These are phyloP conservation scores for Apodemia zela DNA, from an alignment of 2,888 invertebrate species.

Conservation along the genomic window DNA sequence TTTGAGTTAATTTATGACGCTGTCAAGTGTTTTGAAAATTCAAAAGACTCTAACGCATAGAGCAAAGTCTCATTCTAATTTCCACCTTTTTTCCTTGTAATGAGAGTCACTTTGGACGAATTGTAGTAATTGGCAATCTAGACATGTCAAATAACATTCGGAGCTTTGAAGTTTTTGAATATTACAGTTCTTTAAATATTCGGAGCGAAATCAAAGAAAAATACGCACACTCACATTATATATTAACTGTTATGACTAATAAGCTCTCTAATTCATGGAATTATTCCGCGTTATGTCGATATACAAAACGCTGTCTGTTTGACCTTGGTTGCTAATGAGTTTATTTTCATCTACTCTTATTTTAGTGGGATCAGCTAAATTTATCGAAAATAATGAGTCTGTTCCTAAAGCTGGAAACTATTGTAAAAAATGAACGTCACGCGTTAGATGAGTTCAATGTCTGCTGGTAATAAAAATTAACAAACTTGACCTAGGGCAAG, in stretches of 20 bases:
- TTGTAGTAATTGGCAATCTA: not conserved
- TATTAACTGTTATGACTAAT: not conserved
- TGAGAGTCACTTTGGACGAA: not conserved
- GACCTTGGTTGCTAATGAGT: not conserved
- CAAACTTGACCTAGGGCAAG: constrained; percentile 3
- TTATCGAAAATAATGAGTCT: not conserved
- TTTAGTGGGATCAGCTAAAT: not conserved
- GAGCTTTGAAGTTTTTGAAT: not conserved
- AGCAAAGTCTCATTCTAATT: not conserved
- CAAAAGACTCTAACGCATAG: no score
- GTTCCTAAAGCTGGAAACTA: not conserved
- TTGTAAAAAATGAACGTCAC: not conserved
- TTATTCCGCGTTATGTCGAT: not conserved
- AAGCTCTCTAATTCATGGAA: not conserved
- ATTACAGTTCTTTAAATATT: not conserved
- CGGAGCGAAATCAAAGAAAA: not conserved
- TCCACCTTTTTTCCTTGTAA: not conserved
- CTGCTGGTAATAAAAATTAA: constrained; percentile 2
- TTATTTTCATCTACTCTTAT: not conserved
- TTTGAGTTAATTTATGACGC: no score
- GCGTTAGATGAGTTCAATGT: not conserved
- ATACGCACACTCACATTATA: not conserved
- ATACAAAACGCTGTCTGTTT: not conserved
- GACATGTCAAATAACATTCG: not conserved
- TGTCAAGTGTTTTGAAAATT: no score